Conservation (phyloP, 2,113 vertebrate genomes). For the Morone chrysops region DNA sequence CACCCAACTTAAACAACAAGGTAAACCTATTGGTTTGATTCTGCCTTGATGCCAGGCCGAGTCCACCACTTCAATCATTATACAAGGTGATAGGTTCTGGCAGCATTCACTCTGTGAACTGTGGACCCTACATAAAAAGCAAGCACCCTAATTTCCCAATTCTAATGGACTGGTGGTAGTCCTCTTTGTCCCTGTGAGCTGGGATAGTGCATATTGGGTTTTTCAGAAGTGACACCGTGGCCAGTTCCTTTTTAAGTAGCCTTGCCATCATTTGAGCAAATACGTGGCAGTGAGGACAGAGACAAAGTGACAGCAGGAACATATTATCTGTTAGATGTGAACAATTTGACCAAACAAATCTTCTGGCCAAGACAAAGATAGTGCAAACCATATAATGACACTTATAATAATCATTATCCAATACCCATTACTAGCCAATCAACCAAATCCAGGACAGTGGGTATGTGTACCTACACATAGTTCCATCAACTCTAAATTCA, state of each 20-base stretch:
- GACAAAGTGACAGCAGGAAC: slow-evolving; percentile 23
- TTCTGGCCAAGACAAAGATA: slow-evolving; percentile 42
- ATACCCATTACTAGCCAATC: slow-evolving; percentile 53
- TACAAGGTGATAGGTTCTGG: slow-evolving; percentile 32
- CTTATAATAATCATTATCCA: slow-evolving; percentile 42
- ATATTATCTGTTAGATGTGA: slow-evolving; percentile 27
- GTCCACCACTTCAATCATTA: slow-evolving; percentile 40
- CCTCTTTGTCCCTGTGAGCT: slow-evolving; percentile 18
- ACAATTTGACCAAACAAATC: slow-evolving; percentile 61
- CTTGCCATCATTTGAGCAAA: slow-evolving; percentile 30
- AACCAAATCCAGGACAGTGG: slow-evolving; percentile 38
- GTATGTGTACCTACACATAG: slow-evolving; percentile 58
- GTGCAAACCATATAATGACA: slow-evolving; percentile 52
- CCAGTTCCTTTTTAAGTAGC: slow-evolving; percentile 23
- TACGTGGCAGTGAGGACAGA: slow-evolving; percentile 3
- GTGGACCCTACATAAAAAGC: slow-evolving; percentile 27
- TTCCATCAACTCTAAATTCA: slow-evolving; percentile 77
- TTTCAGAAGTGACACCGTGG: slow-evolving; percentile 17
- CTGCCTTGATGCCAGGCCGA: slow-evolving; percentile 48
- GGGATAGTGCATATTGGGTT: slow-evolving; percentile 29
- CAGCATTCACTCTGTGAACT: slow-evolving; percentile 44
- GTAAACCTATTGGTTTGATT: slow-evolving; percentile 57
- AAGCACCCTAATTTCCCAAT: slow-evolving; percentile 41
- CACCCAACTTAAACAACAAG: slow-evolving; percentile 53
- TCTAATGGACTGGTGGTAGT: slow-evolving; percentile 16